Evolutionary conservation across 2,113 vertebrate species (phyloP), one percentile per base, ranked within the genome.

Genomic region (Phylloscopus trochilus): DNA sequence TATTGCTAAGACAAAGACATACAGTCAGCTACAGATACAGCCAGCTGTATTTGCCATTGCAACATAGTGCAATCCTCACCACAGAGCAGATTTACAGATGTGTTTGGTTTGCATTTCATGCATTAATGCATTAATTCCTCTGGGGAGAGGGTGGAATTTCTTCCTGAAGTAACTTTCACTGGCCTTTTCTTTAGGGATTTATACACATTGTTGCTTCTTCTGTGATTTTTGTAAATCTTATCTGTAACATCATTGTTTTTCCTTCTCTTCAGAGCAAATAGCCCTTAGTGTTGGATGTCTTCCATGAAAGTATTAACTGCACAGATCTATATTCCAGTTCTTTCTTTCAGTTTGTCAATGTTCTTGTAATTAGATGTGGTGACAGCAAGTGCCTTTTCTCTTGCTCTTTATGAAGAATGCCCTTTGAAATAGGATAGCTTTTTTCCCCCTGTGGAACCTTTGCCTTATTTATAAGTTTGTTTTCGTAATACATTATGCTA

Each of bases 381-480:
- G 37, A 18, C 7, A 78, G 30, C 37, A 78, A 85, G 41, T 83
- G 68, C 56, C 39, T 88, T 83, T 87, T 87, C 49, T 93, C 33
- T n/a, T 84, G 64, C 35, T 92, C 27, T 87, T 78, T 52, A 47
- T 70, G 31, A 62, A 95, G 63, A 89, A 52, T 87, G 60, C 27
- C 22, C 33, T 89, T 89, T 93, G 90, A 90, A 95, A 83, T 28
- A 82, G 30, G 63, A 67, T 39, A 81, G 21, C 13, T 68, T 53
- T 83, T 80, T 74, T 30, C 22, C 27, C 76, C 83, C 51, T 56
- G 27, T 72, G 69, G 77, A 89, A 33, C 44, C 7, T 87, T 68
- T 92, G 33, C 52, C 93, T 90, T 82, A 87, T 95, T 92, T 92
- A 21, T 81, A 51, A 41, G 19, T 72, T 92, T 84, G 31, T 72